phyloP scores from a whole-genome alignment of 2,797 vertebrate species.

The Leucoraja ocellata region DNA sequence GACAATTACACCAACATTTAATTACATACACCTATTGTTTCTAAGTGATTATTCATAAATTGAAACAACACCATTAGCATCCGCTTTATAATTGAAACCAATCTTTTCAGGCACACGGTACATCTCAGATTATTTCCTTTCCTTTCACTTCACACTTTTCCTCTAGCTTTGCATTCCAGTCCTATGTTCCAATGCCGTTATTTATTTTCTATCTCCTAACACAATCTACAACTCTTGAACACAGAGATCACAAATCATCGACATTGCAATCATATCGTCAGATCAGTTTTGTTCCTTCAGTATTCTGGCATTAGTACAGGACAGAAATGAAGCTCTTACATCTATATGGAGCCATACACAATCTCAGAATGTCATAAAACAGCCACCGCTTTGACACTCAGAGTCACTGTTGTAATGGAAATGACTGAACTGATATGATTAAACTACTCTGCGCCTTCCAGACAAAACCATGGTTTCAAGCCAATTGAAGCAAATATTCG shows the following conservation, averaged over 20 bases:
- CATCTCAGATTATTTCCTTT: neutral
- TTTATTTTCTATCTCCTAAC: neutral
- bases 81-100: neutral
- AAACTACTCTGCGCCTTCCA: neutral
- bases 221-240: neutral
- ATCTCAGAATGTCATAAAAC: too few species aligned
- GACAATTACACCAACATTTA: neutral
- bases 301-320: neutral
- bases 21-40: neutral
- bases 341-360: neutral
- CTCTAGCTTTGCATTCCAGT: neutral
- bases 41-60: constrained; percentile 21
- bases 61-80: constrained; percentile 3
- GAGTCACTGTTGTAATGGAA: neutral
- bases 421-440: neutral
- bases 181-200: neutral
- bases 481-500: too few species aligned
- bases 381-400: too few species aligned
- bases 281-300: neutral
- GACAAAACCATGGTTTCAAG: neutral
- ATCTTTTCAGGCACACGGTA: neutral
- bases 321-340: neutral
- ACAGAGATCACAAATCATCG: neutral
- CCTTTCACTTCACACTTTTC: neutral
- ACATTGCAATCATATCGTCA: neutral